phyloP scores from a whole-genome alignment of 2,888 invertebrate genomes.

The Ganaspis brasiliensis region DNA sequence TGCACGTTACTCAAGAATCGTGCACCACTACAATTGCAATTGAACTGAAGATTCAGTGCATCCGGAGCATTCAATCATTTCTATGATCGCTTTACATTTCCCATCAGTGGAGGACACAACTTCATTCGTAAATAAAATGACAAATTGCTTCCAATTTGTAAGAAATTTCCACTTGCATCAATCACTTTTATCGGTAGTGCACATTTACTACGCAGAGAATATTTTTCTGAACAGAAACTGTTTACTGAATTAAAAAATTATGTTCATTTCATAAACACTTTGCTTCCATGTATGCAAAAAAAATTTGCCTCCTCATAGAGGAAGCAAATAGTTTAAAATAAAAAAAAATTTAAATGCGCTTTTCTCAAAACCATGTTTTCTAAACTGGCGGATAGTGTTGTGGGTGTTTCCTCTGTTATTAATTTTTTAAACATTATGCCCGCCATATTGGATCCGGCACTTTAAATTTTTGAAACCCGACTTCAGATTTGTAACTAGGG shows the following conservation, averaged over 20 bases:
- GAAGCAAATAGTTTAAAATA: too few relatives aligned
- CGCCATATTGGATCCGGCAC: too few relatives aligned
- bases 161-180: slow-evolving; percentile 16
- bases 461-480: too few relatives aligned
- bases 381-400: too few relatives aligned
- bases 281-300: too few relatives aligned
- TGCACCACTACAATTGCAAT: slow-evolving; percentile 20
- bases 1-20: slow-evolving; percentile 19
- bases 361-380: too few relatives aligned
- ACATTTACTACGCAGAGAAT: background rate
- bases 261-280: too few relatives aligned
- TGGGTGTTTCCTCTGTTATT: too few relatives aligned
- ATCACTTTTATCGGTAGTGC: background rate
- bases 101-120: slow-evolving; percentile 8
- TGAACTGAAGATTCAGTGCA: slow-evolving; percentile 12
- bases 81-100: slow-evolving; percentile 16
- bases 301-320: too few relatives aligned
- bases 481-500: too few relatives aligned
- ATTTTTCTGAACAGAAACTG: background rate
- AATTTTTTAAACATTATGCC: too few relatives aligned
- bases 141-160: slow-evolving; percentile 25
- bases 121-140: slow-evolving; percentile 14
- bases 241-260: background rate
- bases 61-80: background rate
- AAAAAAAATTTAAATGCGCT: too few relatives aligned